phyloP scores from a whole-genome alignment of 1,140 invertebrate genomes.

The Euborellia annulipes region DNA sequence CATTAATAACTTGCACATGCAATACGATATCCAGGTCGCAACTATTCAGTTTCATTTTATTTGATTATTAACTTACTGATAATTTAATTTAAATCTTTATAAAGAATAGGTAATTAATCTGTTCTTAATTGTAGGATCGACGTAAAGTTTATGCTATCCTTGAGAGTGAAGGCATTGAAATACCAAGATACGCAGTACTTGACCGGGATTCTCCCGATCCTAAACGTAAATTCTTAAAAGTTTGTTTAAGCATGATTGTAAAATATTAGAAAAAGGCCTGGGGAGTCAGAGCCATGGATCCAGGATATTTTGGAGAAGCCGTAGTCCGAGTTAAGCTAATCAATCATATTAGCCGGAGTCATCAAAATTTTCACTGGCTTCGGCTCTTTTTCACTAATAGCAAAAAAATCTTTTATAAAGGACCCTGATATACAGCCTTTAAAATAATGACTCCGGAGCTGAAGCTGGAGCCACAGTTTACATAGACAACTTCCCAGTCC shows the following conservation, averaged over 20 bases:
- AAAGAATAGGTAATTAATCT: conserved; percentile 1
- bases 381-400: too few species aligned
- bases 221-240: conserved; percentile 54
- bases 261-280: too few species aligned
- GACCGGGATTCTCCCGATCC: conserved; percentile 85
- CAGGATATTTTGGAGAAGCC: too few species aligned
- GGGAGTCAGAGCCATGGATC: too few species aligned
- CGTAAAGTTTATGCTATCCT: conserved; percentile 90
- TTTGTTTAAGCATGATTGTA: too few species aligned
- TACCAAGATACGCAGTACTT: conserved; percentile 92
- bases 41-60: neutral
- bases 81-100: conserved; percentile 5
- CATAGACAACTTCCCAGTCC: neutral
- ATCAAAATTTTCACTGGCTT: too few species aligned
- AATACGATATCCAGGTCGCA: conserved; percentile 83
- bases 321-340: too few species aligned
- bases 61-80: conserved; percentile 4
- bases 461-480: neutral
- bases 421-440: too few species aligned
- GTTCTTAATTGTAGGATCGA: conserved; percentile 45
- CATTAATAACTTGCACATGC: conserved; percentile 97
- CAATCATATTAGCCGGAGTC: too few species aligned
- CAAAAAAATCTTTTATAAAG: too few species aligned
- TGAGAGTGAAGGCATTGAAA: conserved; percentile 87
- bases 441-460: too few species aligned